A percentile compares a stretch with the other conserved stretches of the same genome.
These are phyloP conservation scores for Drosophila navojoa DNA, from an alignment of 1,140 invertebrate species.

Conservation along the genomic window DNA sequence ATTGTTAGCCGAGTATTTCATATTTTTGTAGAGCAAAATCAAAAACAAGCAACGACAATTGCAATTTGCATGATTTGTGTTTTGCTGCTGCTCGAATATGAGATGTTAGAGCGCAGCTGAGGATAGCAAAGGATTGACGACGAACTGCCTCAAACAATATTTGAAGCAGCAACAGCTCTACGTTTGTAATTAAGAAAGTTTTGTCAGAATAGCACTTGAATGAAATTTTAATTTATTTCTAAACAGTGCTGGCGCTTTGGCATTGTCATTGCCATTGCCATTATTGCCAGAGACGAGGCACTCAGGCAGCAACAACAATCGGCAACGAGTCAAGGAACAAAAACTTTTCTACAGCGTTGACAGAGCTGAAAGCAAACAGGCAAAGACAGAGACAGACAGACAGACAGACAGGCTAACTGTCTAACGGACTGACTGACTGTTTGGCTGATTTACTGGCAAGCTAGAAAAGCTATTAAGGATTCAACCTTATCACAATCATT, in stretches of 20 bases:
- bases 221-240: slow-evolving; percentile 82
- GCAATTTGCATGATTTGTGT: slow-evolving; percentile 32
- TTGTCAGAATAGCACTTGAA: slow-evolving; percentile 73
- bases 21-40: neutral
- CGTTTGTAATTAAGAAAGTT: slow-evolving; percentile 82
- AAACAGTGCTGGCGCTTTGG: slow-evolving; percentile 54
- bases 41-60: slow-evolving; percentile 13
- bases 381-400: slow-evolving; percentile 23
- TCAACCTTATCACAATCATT: slow-evolving; percentile 74
- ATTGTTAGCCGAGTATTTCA: slow-evolving; percentile 28
- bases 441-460: slow-evolving; percentile 23
- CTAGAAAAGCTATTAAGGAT: slow-evolving; percentile 70
- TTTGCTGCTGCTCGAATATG: neutral
- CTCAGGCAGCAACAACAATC: slow-evolving; percentile 24
- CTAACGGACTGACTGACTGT: slow-evolving; percentile 39
- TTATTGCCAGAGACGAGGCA: slow-evolving; percentile 47
- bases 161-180: slow-evolving; percentile 40
- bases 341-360: slow-evolving; percentile 63
- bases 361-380: slow-evolving; percentile 36
- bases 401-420: slow-evolving; percentile 29
- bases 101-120: slow-evolving; percentile 18
- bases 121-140: neutral
- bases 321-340: slow-evolving; percentile 28
- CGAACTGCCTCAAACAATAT: slow-evolving; percentile 16
- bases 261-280: slow-evolving; percentile 61